Conservation (phyloP, 2,113 vertebrate genomes). For the Bubo blakistoni region DNA sequence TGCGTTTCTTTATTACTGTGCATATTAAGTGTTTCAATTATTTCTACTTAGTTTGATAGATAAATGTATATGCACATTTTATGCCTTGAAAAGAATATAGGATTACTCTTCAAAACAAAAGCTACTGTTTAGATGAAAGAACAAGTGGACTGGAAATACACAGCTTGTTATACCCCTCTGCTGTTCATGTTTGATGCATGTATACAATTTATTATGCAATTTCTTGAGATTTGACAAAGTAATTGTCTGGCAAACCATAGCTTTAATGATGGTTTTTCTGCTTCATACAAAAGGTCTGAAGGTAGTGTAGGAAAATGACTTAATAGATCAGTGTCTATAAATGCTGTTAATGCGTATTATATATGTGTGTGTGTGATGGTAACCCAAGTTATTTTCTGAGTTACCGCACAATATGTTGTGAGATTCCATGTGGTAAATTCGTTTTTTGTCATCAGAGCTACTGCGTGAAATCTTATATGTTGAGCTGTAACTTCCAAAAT, state of each 20-base stretch:
- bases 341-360: constrained; percentile 39
- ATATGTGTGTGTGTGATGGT: not conserved
- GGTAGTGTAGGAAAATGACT: constrained; percentile 68
- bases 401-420: constrained; percentile 59
- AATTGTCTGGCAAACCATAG: constrained; percentile 80
- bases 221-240: constrained; percentile 84
- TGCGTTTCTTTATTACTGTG: constrained; percentile 75
- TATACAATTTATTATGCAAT: constrained; percentile 82
- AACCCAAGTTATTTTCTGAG: constrained; percentile 61
- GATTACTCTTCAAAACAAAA: constrained; percentile 74
- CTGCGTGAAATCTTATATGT: constrained; percentile 51
- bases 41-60: constrained; percentile 81
- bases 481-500: constrained; percentile 65
- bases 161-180: constrained; percentile 75
- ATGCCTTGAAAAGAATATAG: constrained; percentile 65
- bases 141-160: constrained; percentile 77
- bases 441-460: constrained; percentile 62
- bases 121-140: constrained; percentile 72
- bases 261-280: constrained; percentile 75
- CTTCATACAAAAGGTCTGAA: constrained; percentile 70
- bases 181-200: constrained; percentile 78
- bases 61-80: constrained; percentile 74
- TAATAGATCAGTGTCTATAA: constrained; percentile 72
- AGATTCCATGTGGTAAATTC: constrained; percentile 68
- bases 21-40: constrained; percentile 83